phyloP scores from a whole-genome alignment of 2,888 invertebrate species.

The Gasteruption jaculator region DNA sequence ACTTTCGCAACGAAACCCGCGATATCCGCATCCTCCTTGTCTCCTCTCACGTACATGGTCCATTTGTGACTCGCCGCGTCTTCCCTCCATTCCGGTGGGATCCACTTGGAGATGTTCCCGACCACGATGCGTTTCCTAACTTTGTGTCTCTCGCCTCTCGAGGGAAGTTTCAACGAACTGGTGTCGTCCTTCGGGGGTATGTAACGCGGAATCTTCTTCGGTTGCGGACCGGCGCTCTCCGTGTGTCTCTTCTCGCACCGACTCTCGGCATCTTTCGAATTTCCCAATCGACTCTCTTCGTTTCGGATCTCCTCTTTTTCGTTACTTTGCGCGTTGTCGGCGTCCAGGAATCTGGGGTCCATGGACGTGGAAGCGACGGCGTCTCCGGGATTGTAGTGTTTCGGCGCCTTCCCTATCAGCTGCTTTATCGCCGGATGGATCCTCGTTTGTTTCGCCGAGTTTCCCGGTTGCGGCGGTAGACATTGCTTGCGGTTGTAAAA shows the following conservation, averaged over 20 bases:
- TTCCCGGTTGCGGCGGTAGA: constrained; percentile 45
- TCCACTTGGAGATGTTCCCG: constrained; percentile 82
- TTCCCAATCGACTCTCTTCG: background rate
- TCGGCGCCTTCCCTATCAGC: constrained; percentile 60
- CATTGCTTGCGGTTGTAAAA: constrained; percentile 60
- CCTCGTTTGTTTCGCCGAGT: constrained; percentile 50
- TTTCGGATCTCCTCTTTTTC: background rate
- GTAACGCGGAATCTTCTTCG: constrained; percentile 45
- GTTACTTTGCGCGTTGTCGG: no score
- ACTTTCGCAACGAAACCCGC: constrained; percentile 68
- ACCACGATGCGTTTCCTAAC: constrained; percentile 49
- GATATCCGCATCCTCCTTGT: constrained; percentile 59
- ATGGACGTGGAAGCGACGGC: constrained; percentile 21
- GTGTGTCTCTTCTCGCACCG: constrained; percentile 10
- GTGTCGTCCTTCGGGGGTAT: constrained; percentile 41
- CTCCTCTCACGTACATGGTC: constrained; percentile 81
- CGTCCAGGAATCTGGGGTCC: constrained; percentile 15
- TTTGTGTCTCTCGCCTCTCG: constrained; percentile 42
- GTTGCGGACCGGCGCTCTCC: constrained; percentile 23
- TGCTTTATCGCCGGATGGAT: constrained; percentile 77
- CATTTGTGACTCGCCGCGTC: constrained; percentile 82
- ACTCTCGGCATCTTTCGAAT: background rate
- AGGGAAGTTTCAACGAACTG: constrained; percentile 34
- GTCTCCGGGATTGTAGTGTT: constrained; percentile 10
- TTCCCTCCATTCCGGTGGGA: constrained; percentile 64